Percentiles rank a stretch among this genome's conserved stretches.
Conservation (phyloP, 1,140 invertebrate genomes). For the Orchestia grillus region DNA sequence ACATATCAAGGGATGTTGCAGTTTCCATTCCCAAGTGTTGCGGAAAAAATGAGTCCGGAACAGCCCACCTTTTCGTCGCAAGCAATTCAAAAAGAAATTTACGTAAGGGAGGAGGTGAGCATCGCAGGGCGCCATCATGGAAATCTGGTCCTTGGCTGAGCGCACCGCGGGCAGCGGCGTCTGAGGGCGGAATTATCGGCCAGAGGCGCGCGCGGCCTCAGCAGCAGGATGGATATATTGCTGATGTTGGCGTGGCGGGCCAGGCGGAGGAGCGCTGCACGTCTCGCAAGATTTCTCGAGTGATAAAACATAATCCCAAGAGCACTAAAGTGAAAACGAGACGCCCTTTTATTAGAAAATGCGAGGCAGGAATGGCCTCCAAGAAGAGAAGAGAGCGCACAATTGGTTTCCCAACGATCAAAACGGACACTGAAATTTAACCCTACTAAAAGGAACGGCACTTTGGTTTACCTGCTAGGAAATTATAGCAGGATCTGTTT, state of each 20-base stretch:
- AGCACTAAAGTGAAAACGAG: conserved; percentile 30
- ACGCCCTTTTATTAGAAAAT: not conserved
- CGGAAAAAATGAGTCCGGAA: not conserved
- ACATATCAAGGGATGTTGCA: not conserved
- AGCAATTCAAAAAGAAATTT: not conserved
- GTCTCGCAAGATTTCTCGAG: conserved; percentile 20
- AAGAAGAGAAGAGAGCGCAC: not conserved
- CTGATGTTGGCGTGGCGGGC: not conserved
- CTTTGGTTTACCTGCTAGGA: not conserved
- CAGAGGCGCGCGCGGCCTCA: not conserved
- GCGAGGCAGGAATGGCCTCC: not conserved
- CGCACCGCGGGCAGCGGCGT: not conserved
- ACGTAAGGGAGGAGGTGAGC: not conserved
- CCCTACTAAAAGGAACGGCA: not conserved
- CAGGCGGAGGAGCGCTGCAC: not conserved
- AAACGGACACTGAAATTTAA: not conserved
- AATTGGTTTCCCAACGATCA: not conserved
- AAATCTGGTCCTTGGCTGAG: not conserved
- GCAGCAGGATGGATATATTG: not conserved
- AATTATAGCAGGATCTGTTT: not conserved
- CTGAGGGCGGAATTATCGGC: not conserved
- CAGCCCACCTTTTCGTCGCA: not conserved
- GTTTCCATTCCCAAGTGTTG: not conserved
- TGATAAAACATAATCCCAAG: conserved; percentile 27
- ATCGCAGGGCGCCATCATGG: not conserved